phyloP scores from a whole-genome alignment of 2,888 invertebrate species.

The Drosophila flavopinicola region DNA sequence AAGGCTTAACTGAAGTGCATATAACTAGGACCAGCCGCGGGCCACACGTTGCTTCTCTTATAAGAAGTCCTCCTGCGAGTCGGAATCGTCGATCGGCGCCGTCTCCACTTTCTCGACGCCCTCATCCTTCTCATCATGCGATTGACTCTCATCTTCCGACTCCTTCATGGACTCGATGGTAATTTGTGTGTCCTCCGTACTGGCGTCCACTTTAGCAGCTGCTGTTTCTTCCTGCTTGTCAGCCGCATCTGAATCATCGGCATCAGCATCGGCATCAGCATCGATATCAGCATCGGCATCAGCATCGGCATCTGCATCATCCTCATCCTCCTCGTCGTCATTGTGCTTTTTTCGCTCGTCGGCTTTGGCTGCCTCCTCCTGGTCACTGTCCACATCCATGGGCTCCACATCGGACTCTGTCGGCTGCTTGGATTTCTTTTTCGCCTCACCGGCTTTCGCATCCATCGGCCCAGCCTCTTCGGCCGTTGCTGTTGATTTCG shows the following conservation, averaged over 20 bases:
- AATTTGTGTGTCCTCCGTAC: constrained; percentile 63
- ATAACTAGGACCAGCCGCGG: constrained; percentile 10
- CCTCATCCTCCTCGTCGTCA: constrained; percentile 11
- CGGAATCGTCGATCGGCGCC: constrained; percentile 28
- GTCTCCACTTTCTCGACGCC: constrained; percentile 8
- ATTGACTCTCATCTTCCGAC: constrained; percentile 62
- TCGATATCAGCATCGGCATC: too few species aligned
- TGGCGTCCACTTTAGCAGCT: constrained; percentile 21
- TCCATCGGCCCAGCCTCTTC: background rate
- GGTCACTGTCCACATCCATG: constrained; percentile 47
- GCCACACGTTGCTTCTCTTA: constrained; percentile 22
- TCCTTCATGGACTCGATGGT: constrained; percentile 66
- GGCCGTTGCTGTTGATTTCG: background rate
- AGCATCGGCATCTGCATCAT: constrained; percentile 17
- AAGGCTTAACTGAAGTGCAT: too few species aligned
- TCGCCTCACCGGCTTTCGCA: background rate
- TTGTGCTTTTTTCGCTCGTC: constrained; percentile 10
- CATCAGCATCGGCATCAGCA: constrained; percentile 10
- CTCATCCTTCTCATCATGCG: constrained; percentile 42
- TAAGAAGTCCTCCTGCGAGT: constrained; percentile 34
- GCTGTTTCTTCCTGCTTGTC: constrained; percentile 9
- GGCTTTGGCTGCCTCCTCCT: constrained; percentile 13
- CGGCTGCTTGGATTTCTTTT: constrained; percentile 5
- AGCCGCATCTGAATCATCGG: constrained; percentile 32
- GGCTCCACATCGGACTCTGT: constrained; percentile 35